These are phyloP conservation scores for Stigmatopora argus DNA, from an alignment of 2,113 vertebrate species.

Conservation along the genomic window DNA sequence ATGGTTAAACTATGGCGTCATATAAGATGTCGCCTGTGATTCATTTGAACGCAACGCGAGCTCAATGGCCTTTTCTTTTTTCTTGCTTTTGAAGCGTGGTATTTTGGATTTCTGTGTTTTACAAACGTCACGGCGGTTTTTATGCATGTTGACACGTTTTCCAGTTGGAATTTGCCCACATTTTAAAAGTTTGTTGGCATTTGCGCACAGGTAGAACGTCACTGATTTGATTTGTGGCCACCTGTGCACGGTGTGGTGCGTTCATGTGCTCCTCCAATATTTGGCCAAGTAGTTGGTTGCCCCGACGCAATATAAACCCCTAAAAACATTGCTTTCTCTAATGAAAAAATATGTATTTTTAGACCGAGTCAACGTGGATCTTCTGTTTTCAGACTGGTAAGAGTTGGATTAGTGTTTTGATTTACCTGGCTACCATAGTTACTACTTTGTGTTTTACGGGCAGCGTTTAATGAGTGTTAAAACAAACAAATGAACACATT, in stretches of 20 bases:
- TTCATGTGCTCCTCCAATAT: background rate
- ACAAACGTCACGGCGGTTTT: no score
- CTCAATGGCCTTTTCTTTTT: background rate
- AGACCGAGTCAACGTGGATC: background rate
- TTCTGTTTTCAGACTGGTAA: background rate
- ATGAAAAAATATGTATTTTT: background rate
- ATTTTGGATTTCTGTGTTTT: background rate
- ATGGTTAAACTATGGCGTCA: background rate
- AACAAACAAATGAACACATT: background rate
- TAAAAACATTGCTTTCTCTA: background rate
- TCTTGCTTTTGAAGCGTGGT: background rate
- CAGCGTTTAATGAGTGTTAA: background rate
- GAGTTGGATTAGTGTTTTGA: background rate
- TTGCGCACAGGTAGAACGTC: background rate
- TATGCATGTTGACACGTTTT: background rate
- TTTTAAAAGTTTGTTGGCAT: background rate
- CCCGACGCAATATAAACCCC: background rate
- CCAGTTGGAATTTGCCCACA: background rate
- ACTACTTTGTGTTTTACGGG: background rate
- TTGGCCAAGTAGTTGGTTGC: no score
- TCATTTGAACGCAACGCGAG: background rate
- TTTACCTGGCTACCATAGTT: background rate
- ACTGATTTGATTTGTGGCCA: background rate
- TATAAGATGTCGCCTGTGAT: background rate
- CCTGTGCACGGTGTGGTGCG: background rate